Evolutionary conservation across 2,113 vertebrate genomes (phyloP).

Genomic region (Casuarius casuarius): DNA sequence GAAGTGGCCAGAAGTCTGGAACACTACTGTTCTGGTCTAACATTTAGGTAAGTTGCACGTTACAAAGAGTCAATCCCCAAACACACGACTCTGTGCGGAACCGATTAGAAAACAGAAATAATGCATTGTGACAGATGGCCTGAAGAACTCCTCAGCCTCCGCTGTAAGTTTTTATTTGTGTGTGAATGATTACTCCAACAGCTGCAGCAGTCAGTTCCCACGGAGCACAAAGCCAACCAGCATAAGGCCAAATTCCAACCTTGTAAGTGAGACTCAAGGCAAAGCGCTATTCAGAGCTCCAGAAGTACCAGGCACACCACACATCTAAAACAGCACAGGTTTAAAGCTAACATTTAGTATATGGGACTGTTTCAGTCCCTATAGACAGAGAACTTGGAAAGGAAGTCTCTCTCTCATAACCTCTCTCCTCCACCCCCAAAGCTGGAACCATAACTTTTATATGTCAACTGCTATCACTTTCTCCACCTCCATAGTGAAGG

Average conservation of each 20-base stretch:
- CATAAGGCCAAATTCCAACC: background rate
- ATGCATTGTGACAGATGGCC: background rate
- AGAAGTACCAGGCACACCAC: too few relatives aligned
- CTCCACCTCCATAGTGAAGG: background rate
- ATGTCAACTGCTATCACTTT: background rate
- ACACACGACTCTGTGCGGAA: fast-evolving
- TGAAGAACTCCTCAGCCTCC: background rate
- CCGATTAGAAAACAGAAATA: background rate
- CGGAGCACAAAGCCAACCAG: background rate
- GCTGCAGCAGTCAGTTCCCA: background rate
- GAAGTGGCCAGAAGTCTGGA: background rate
- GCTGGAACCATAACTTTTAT: background rate
- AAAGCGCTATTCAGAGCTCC: background rate
- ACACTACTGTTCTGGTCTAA: background rate
- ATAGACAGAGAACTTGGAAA: background rate
- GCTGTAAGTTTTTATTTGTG: background rate
- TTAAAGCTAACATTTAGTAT: background rate
- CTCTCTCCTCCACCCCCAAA: background rate
- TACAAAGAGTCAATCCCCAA: fast-evolving
- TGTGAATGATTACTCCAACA: background rate
- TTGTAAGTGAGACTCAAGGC: background rate
- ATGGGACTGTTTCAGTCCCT: background rate
- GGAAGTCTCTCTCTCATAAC: background rate
- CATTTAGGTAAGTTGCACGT: background rate
- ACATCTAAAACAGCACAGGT: fast-evolving